Conservation (phyloP, 2,797 vertebrate species). For the Rhadinocentrus ornatus region DNA sequence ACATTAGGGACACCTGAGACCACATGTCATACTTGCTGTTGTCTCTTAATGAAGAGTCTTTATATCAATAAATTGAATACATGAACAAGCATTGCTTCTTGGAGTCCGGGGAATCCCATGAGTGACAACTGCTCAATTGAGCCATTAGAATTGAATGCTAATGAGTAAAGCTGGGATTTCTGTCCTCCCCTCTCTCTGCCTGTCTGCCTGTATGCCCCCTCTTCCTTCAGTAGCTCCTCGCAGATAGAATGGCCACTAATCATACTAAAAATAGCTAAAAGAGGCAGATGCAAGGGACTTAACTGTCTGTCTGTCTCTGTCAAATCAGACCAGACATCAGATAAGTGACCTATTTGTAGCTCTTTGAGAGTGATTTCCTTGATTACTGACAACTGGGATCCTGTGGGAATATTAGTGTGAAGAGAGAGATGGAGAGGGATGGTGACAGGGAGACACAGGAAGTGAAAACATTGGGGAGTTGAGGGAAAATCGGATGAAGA, state of each 20-base stretch:
- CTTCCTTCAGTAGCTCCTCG: conserved; percentile 43
- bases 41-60: conserved; percentile 79
- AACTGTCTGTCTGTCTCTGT: conserved; percentile 68
- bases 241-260: conserved; percentile 65
- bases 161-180: conserved; percentile 71
- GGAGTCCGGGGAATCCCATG: conserved; percentile 70
- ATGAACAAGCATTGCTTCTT: conserved; percentile 69
- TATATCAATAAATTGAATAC: conserved; percentile 83
- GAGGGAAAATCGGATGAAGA: conserved; percentile 70
- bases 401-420: conserved; percentile 74
- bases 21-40: conserved; percentile 68
- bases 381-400: conserved; percentile 79
- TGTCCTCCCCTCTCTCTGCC: conserved; percentile 28
- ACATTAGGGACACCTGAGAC: conserved; percentile 73
- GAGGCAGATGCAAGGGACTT: conserved; percentile 61
- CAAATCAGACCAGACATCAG: conserved; percentile 75
- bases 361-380: conserved; percentile 79
- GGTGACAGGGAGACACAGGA: conserved; percentile 39
- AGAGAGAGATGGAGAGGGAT: conserved; percentile 60
- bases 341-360: conserved; percentile 82
- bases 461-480: conserved; percentile 46
- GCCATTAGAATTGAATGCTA: conserved; percentile 75
- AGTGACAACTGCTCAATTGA: conserved; percentile 78
- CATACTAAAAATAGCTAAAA: conserved; percentile 60
- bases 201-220: conserved; percentile 33